Evolutionary conservation across 2,797 vertebrate genomes (phyloP), one percentile per base, ranked within the genome.

Genomic region (Natrix natrix): DNA sequence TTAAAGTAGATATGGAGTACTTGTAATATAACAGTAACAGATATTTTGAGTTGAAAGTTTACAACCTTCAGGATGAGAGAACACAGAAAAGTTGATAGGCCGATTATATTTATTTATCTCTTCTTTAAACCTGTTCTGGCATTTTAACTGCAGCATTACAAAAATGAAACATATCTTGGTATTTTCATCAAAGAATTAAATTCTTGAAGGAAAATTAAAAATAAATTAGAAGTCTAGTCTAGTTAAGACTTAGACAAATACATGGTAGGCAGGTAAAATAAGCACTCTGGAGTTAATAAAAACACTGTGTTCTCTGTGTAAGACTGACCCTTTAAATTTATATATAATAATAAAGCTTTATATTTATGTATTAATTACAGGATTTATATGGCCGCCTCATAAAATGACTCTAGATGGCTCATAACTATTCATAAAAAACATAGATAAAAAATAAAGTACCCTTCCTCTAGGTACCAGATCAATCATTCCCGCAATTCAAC

Each of bases 111-210:
- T 55, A 63, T 88, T 10, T 92, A 28, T 94, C 89, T 94, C 83
- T 92, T 66, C 92, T 52, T 95, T 94, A 94, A 95, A 95, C 89
- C 91, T 95, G 89, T 90, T 95, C 90, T 60, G 16, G 91, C 16
- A 91, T n/a, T 95, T 94, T 95, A 93, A 95, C 57, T 66, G 74
- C n/a, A 91, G 92, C 91, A 96, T 92, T 91, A 94, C 94, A 95
- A 17, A 96, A 96, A 95, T 90, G 94, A 96, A 87, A 22, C 86
- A 91, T 92, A 93, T 5, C 74, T 88, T 90, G 93, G 94, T 37
- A 54, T 92, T 56, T 90, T 93, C 20, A 87, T 66, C 28, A 17
- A 14, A 90, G 59, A 87, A 12, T 43, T 63, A 89, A 60, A 86
- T 32, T 43, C 78, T 90, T 69, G 24, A 69, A 57, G 32, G 11